phyloP scores from a whole-genome alignment of 2,888 invertebrate species.

The Imbricaverruca yamaguchii region DNA sequence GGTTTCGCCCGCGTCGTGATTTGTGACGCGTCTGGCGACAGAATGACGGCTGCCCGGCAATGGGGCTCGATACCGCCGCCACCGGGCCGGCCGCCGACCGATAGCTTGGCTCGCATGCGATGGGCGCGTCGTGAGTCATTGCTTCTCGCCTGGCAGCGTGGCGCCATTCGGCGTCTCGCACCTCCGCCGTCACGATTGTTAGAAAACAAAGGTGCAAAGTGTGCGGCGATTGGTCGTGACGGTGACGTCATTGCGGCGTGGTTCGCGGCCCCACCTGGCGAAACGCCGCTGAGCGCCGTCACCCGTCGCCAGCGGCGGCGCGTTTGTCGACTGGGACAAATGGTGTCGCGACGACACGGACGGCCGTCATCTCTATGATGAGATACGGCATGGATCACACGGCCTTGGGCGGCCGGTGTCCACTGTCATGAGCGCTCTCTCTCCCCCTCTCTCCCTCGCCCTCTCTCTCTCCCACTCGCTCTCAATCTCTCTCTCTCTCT shows the following conservation, averaged over 20 bases:
- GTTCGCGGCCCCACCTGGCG: too few relatives aligned
- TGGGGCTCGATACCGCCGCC: too few relatives aligned
- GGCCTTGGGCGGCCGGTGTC: background rate
- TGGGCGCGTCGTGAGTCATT: too few relatives aligned
- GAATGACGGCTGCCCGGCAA: too few relatives aligned
- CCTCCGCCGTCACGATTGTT: background rate
- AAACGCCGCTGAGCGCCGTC: background rate
- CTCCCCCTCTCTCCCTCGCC: background rate
- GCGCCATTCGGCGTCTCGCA: background rate
- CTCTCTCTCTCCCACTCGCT: background rate
- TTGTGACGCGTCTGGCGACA: too few relatives aligned
- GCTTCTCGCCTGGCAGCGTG: background rate
- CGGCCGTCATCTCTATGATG: background rate
- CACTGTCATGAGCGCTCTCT: background rate
- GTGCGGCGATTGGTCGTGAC: background rate
- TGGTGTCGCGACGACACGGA: background rate
- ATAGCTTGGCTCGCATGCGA: too few relatives aligned
- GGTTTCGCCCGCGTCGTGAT: too few relatives aligned
- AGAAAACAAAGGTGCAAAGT: slow-evolving; percentile 1
- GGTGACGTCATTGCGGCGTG: too few relatives aligned
- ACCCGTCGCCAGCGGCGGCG: too few relatives aligned
- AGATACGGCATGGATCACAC: too few relatives aligned
- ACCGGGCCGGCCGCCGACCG: too few relatives aligned
- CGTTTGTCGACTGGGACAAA: background rate
- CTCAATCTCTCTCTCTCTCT: too few relatives aligned